phyloP scores from a whole-genome alignment of 2,113 vertebrate species.

The Mustela lutreola region DNA sequence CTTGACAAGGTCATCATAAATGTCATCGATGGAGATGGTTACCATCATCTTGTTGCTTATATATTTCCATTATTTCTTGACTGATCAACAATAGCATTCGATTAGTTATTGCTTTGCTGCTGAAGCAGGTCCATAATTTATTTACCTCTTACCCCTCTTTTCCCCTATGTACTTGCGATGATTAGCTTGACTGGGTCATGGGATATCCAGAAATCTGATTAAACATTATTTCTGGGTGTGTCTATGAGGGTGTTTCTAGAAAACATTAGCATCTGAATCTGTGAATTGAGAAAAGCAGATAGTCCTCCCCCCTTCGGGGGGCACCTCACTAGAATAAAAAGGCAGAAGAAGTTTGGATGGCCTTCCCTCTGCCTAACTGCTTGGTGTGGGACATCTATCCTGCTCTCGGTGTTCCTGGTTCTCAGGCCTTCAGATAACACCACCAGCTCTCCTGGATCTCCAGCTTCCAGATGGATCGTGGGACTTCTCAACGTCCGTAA shows the following conservation, averaged over 20 bases:
- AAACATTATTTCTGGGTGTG: background rate
- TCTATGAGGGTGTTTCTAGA: background rate
- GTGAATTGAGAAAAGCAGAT: background rate
- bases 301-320: background rate
- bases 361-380: background rate
- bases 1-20: background rate
- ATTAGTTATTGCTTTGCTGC: background rate
- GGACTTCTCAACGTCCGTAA: background rate
- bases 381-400: background rate
- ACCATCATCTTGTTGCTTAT: background rate
- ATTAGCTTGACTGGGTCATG: background rate
- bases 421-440: background rate
- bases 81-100: background rate
- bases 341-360: background rate
- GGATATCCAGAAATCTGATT: background rate
- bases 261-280: background rate
- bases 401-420: background rate
- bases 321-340: background rate
- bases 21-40: background rate
- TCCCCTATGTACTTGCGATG: background rate
- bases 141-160: background rate
- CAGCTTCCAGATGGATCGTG: background rate
- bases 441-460: background rate
- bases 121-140: background rate
- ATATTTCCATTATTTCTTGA: background rate